Evolutionary conservation across 2,113 vertebrate genomes (phyloP).

Genomic region (Ammodytes marinus): DNA sequence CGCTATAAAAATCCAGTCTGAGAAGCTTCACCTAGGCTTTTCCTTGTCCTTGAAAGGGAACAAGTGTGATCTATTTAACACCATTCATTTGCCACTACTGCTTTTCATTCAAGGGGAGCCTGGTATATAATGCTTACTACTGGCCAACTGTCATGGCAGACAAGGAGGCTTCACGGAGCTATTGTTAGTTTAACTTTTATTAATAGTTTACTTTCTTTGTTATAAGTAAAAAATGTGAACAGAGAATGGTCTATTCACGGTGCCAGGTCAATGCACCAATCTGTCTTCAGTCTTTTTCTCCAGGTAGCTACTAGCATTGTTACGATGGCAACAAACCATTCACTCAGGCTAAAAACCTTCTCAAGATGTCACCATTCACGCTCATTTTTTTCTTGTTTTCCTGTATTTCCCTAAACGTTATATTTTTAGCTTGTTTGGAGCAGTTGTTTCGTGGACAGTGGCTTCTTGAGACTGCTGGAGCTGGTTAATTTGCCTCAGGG

Average conservation of each 20-base stretch:
- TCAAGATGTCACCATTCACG: neutral
- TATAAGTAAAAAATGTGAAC: neutral
- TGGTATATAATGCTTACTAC: neutral
- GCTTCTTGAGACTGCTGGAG: constrained; percentile 13
- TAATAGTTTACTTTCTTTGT: neutral
- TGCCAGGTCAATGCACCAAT: neutral
- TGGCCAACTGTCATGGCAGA: neutral
- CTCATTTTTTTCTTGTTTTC: neutral
- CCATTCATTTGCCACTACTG: no score
- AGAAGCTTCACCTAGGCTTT: neutral
- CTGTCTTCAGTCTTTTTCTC: neutral
- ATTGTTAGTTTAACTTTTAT: no score
- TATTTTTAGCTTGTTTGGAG: constrained; percentile 1
- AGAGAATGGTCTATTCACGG: neutral
- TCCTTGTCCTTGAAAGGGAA: neutral
- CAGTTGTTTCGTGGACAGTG: constrained; percentile 1
- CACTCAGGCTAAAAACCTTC: neutral
- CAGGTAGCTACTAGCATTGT: neutral
- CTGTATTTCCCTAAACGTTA: neutral
- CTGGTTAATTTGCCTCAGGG: constrained; percentile 14
- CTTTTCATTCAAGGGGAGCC: neutral
- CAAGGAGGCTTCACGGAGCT: neutral
- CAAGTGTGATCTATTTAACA: neutral
- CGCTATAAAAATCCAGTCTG: no score
- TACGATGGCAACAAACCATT: neutral